Evolutionary conservation across 2,113 vertebrate genomes (phyloP).

Genomic region (Saiga tatarica): DNA sequence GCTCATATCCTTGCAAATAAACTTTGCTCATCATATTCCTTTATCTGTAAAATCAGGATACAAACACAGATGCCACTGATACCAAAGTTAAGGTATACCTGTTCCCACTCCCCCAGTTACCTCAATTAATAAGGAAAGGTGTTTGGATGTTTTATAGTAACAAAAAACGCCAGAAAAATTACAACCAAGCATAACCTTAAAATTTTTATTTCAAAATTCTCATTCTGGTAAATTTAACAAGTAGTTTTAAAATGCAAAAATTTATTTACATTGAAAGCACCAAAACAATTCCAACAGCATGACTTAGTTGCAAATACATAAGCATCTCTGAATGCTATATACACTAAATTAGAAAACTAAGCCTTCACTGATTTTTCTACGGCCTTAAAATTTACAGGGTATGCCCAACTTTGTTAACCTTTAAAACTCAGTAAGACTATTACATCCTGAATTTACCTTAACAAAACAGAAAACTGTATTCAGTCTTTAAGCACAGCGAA

Average conservation of each 20-base stretch:
- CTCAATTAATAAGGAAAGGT: background rate
- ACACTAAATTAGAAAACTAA: background rate
- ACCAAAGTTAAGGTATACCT: background rate
- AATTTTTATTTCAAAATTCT: slow-evolving; percentile 61
- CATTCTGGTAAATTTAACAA: slow-evolving; percentile 21
- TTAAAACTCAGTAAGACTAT: background rate
- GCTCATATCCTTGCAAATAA: background rate
- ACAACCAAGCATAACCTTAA: slow-evolving; percentile 10
- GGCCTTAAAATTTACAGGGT: background rate
- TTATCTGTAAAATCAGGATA: background rate
- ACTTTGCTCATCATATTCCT: background rate
- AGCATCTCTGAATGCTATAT: background rate
- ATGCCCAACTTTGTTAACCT: background rate
- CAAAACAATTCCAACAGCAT: background rate
- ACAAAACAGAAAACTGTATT: background rate
- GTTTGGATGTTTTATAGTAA: background rate
- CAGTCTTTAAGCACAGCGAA: background rate
- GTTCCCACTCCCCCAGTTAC: background rate
- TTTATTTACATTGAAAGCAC: slow-evolving; percentile 35
- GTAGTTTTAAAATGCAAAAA: background rate
- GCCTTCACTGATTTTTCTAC: background rate
- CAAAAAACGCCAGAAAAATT: background rate
- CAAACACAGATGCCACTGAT: background rate
- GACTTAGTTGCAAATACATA: background rate
- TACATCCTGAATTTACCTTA: background rate